phyloP scores from a whole-genome alignment of 2,113 vertebrate genomes.

The Embiotoca jacksoni region DNA sequence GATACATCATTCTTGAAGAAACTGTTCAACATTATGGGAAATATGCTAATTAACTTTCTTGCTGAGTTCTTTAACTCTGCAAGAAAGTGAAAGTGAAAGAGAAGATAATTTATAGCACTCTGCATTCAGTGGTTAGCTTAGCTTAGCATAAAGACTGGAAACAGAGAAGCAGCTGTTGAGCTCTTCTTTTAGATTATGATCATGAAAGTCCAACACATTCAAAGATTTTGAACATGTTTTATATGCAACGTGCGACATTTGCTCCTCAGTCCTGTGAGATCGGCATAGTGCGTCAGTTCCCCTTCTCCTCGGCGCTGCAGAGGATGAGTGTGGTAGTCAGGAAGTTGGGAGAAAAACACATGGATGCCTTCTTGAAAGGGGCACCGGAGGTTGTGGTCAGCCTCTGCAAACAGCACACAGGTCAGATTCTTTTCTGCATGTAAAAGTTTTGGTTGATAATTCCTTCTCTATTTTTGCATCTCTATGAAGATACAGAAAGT shows the following conservation, averaged over 20 bases:
- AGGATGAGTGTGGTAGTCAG: conserved; percentile 94
- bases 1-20: not conserved
- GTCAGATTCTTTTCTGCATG: conserved; percentile 69
- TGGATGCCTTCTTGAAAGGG: conserved; percentile 95
- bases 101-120: too few species aligned
- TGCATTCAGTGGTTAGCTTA: not conserved
- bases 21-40: not conserved
- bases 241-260: conserved; percentile 8
- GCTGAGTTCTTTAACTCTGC: too few species aligned
- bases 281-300: conserved; percentile 95
- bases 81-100: too few species aligned
- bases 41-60: not conserved
- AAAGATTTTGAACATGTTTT: not conserved
- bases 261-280: conserved; percentile 90
- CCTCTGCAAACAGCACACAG: conserved; percentile 92
- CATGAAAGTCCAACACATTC: not conserved
- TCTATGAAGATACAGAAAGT: not conserved
- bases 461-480: not conserved
- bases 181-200: not conserved
- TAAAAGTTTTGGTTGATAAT: not conserved
- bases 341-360: conserved; percentile 91
- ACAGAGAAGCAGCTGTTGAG: not conserved
- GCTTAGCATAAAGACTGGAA: not conserved
- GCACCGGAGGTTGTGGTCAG: conserved; percentile 93
- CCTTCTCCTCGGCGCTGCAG: conserved; percentile 93